Conservation (phyloP, 2,797 vertebrate species). For the Siniperca undulata region DNA sequence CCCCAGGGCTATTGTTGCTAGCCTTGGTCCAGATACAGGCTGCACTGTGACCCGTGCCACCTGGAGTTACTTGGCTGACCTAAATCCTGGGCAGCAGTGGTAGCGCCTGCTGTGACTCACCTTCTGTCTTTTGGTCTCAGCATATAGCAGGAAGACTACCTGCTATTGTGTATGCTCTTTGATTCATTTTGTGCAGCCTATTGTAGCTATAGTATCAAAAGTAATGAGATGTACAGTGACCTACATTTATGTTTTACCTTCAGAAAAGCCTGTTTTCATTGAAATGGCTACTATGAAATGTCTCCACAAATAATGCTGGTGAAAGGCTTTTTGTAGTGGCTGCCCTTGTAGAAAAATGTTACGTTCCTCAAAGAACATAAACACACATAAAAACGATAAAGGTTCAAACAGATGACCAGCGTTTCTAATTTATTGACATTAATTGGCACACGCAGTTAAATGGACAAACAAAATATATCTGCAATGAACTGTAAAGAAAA, state of each 20-base stretch:
- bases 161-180: conserved; percentile 46
- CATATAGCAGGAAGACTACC: conserved; percentile 49
- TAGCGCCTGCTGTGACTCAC: conserved; percentile 79
- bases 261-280: conserved; percentile 26
- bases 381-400: neutral
- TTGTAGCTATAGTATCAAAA: conserved; percentile 44
- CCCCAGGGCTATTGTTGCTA: conserved; percentile 69
- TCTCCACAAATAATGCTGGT: conserved; percentile 28
- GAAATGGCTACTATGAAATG: conserved; percentile 6
- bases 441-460: neutral
- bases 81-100: conserved; percentile 78
- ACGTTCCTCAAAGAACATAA: neutral
- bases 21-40: conserved; percentile 83
- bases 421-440: neutral
- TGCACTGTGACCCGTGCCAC: conserved; percentile 71
- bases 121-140: conserved; percentile 79
- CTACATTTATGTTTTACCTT: conserved; percentile 54
- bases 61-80: conserved; percentile 84
- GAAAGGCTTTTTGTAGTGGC: conserved; percentile 29
- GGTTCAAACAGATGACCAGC: neutral
- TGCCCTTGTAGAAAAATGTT: neutral
- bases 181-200: conserved; percentile 38
- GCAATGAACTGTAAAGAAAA: neutral
- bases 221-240: conserved; percentile 55
- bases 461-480: neutral